Evolutionary conservation across 2,797 vertebrate species (phyloP).

Genomic region (Myripristis murdjan): DNA sequence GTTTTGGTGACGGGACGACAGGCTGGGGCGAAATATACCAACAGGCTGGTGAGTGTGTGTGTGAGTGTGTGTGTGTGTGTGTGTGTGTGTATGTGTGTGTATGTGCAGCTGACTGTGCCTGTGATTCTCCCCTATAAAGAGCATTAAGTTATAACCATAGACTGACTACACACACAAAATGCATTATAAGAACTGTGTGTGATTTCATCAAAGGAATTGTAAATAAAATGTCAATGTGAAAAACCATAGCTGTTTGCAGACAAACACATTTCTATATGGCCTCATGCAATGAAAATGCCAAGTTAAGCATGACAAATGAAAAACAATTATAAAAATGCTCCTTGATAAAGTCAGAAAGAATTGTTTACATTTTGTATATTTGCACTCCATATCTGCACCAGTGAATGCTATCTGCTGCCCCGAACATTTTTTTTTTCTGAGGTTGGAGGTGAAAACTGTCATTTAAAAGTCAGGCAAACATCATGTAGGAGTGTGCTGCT

Average conservation of each 20-base stretch:
- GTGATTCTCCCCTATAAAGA: slow-evolving; percentile 25
- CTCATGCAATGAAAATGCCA: slow-evolving; percentile 10
- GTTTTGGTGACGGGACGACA: slow-evolving; percentile 46
- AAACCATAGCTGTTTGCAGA: neutral
- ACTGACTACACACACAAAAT: slow-evolving; percentile 22
- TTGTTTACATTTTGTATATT: slow-evolving; percentile 58
- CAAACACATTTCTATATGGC: slow-evolving; percentile 3
- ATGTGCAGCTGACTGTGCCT: neutral
- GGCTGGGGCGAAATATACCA: slow-evolving; percentile 26
- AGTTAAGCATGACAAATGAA: slow-evolving; percentile 12
- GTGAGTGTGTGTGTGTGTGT: slow-evolving; percentile 13
- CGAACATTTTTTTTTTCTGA: slow-evolving; percentile 65
- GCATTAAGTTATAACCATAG: slow-evolving; percentile 32
- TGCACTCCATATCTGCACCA: slow-evolving; percentile 41
- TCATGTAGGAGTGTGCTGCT: slow-evolving; percentile 59
- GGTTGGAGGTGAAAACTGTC: slow-evolving; percentile 73
- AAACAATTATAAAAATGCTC: slow-evolving; percentile 32
- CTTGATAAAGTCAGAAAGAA: slow-evolving; percentile 25
- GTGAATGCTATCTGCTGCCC: slow-evolving; percentile 67
- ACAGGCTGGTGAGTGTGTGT: slow-evolving; percentile 13
- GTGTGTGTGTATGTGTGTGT: slow-evolving; percentile 8
- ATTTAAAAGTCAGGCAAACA: slow-evolving; percentile 70
- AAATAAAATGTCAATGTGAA: slow-evolving; percentile 14
- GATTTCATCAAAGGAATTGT: slow-evolving; percentile 10
- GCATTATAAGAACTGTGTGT: neutral